Evolutionary conservation across 2,797 vertebrate species (phyloP).

Genomic region (Eulemur mongoz): DNA sequence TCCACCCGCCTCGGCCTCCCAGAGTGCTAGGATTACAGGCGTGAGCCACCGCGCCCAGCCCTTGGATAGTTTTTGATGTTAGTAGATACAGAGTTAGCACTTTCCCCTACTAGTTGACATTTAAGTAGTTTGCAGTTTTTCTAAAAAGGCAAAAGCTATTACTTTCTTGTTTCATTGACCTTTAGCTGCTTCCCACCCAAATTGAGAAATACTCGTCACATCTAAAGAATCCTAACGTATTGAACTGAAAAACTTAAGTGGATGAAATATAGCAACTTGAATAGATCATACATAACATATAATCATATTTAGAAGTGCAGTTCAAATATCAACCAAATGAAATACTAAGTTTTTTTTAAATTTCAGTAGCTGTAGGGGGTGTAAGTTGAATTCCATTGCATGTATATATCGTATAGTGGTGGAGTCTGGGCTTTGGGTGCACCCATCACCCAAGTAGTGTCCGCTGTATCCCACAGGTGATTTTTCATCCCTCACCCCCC

Average conservation of each 20-base stretch:
- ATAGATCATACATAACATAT: neutral
- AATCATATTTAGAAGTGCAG: neutral
- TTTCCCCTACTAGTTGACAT: neutral
- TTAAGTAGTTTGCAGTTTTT: neutral
- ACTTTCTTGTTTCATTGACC: neutral
- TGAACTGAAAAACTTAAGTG: neutral
- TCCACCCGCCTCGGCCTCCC: no score
- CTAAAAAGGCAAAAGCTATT: constrained; percentile 3
- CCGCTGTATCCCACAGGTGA: no score
- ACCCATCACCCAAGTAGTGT: no score
- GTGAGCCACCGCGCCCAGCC: no score
- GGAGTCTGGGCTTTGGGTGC: no score
- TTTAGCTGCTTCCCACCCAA: neutral
- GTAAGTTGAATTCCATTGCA: no score
- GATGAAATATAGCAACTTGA: neutral
- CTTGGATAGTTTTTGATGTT: neutral
- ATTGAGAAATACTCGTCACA: neutral
- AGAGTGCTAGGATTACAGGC: no score
- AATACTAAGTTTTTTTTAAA: neutral
- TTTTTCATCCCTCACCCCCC: no score
- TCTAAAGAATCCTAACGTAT: neutral
- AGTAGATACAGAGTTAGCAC: neutral
- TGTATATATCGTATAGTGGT: no score
- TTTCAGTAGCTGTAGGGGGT: no score
- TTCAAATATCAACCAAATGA: neutral